phyloP scores from a whole-genome alignment of 2,113 vertebrate genomes.

The Etheostoma spectabile region DNA sequence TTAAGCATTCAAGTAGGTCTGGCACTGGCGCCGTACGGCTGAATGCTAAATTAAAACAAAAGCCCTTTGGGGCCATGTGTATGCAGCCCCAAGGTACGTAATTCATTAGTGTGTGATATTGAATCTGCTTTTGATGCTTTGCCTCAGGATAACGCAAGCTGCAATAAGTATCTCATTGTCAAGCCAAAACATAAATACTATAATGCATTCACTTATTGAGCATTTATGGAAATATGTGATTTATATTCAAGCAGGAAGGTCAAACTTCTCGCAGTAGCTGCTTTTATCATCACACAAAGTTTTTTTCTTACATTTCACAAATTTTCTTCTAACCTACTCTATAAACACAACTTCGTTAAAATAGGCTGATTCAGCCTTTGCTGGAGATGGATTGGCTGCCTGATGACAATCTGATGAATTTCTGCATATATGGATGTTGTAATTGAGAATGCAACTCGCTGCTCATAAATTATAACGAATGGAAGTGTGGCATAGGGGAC shows the following conservation, averaged over 20 bases:
- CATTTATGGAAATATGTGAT: conserved; percentile 57
- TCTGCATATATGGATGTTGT: conserved; percentile 67
- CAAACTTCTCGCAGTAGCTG: conserved; percentile 26
- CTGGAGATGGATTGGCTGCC: conserved; percentile 70
- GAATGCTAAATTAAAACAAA: conserved; percentile 58
- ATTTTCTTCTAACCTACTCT: conserved; percentile 17
- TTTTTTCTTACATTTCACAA: conserved; percentile 37
- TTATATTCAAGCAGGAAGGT: conserved; percentile 56
- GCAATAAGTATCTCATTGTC: conserved; percentile 46
- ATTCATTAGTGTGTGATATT: conserved; percentile 66
- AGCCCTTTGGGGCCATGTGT: conserved; percentile 41
- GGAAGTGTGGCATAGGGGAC: conserved; percentile 64
- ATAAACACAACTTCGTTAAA: conserved; percentile 58
- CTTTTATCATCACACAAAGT: conserved; percentile 10
- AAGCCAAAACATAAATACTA: conserved; percentile 51
- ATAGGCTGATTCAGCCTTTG: conserved; percentile 69
- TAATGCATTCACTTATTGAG: conserved; percentile 53
- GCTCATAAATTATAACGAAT: conserved; percentile 77
- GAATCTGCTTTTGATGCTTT: conserved; percentile 50
- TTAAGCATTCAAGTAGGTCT: conserved; percentile 54
- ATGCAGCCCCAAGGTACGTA: conserved; percentile 47
- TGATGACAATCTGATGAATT: conserved; percentile 76
- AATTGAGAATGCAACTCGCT: conserved; percentile 69
- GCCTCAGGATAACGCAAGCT: conserved; percentile 43
- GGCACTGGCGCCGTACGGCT: conserved; percentile 40